Percentiles rank a stretch among this genome's conserved stretches.
phyloP scores from a whole-genome alignment of 2,113 vertebrate genomes.

The Daphoenositta chrysoptera region DNA sequence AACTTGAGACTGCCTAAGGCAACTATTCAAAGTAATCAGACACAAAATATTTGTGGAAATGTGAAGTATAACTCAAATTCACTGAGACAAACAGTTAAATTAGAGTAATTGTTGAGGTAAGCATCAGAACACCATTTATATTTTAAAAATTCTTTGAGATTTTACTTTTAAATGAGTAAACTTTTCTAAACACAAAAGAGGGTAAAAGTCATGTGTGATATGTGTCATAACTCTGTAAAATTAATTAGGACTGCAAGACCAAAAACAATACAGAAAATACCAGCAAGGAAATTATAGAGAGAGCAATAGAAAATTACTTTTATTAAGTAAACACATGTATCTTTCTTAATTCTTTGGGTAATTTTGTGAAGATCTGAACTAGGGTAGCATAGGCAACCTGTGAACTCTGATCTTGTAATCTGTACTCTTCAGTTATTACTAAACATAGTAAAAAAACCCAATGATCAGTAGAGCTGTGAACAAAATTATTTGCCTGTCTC shows the following conservation, averaged over 20 bases:
- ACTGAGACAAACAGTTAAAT: neutral
- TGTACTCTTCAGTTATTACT: neutral
- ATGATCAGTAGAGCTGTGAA: neutral
- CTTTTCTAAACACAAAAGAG: neutral
- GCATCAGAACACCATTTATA: neutral
- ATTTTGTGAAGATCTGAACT: neutral
- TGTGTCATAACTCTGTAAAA: neutral
- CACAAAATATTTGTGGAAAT: neutral
- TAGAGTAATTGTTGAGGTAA: neutral
- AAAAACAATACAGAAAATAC: neutral
- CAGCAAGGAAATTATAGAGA: rapidly evolving
- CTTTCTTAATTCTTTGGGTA: neutral
- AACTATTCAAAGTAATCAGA: neutral
- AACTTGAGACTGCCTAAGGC: neutral
- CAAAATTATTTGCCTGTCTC: neutral
- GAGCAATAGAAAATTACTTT: neutral
- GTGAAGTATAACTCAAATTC: neutral
- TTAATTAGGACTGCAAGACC: neutral
- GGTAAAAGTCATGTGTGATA: neutral
- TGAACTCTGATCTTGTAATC: neutral
- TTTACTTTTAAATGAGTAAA: neutral
- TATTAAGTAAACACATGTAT: neutral
- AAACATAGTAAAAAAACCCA: neutral
- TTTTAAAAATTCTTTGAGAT: neutral
- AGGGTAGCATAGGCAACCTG: rapidly evolving